phyloP scores from a whole-genome alignment of 2,797 vertebrate species.

The Siniperca undulata region DNA sequence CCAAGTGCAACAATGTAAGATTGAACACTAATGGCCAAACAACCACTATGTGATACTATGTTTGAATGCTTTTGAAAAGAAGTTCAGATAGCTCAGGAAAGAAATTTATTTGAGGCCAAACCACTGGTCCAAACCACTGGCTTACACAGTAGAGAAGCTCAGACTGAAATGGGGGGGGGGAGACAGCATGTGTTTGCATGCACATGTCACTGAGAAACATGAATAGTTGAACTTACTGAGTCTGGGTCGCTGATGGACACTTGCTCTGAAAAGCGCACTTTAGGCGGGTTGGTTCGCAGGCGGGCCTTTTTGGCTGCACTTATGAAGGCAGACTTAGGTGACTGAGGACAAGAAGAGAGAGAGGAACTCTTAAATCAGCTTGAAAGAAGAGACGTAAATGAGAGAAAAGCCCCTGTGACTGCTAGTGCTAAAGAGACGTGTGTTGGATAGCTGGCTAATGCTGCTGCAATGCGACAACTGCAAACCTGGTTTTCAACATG shows the following conservation, averaged over 20 bases:
- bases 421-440: conserved; percentile 40
- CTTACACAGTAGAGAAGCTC: conserved; percentile 13
- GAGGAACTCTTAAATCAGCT: conserved; percentile 41
- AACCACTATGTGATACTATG: too few relatives aligned
- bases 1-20: not conserved
- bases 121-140: conserved; percentile 13
- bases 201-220: conserved; percentile 28
- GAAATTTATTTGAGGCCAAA: conserved; percentile 55
- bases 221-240: conserved; percentile 87
- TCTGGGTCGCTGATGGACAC: conserved; percentile 95
- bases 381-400: conserved; percentile 55
- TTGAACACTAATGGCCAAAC: not conserved
- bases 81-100: conserved; percentile 29
- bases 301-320: conserved; percentile 98
- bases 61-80: conserved; percentile 39
- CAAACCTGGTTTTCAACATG: conserved; percentile 35
- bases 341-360: conserved; percentile 84
- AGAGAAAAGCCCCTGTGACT: conserved; percentile 58
- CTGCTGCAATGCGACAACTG: conserved; percentile 55
- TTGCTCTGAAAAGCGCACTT: conserved; percentile 98
- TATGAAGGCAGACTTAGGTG: conserved; percentile 99
- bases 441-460: conserved; percentile 32
- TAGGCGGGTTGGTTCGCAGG: conserved; percentile 94
- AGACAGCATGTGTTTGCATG: conserved; percentile 22
- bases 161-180: conserved; percentile 14